phyloP scores from a whole-genome alignment of 2,888 invertebrate genomes.

The Sesia apiformis region DNA sequence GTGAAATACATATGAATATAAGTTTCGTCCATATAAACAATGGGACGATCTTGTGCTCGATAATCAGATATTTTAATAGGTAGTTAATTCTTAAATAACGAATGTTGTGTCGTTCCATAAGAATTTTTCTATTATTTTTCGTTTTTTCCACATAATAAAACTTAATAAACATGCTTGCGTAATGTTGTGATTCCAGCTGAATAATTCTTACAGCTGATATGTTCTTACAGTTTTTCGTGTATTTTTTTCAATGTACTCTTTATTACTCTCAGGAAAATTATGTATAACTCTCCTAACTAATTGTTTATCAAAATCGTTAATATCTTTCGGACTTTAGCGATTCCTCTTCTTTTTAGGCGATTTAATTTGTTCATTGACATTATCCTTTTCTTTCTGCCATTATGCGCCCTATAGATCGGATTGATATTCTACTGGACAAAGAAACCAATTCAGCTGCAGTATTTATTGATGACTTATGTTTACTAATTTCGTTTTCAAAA shows the following conservation, averaged over 20 bases:
- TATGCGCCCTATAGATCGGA: not conserved
- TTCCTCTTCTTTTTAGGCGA: not conserved
- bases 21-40: conserved; percentile 1
- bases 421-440: not conserved
- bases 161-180: not conserved
- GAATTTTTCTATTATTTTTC: not conserved
- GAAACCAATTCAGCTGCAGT: not conserved
- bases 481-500: not conserved
- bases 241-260: not conserved
- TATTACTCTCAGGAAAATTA: not conserved
- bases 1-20: not conserved
- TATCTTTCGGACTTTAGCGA: not conserved
- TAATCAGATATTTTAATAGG: conserved; percentile 6
- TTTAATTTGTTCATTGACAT: too few species aligned
- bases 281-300: not conserved
- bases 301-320: not conserved
- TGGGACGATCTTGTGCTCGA: conserved; percentile 6
- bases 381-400: too few species aligned
- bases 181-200: not conserved
- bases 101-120: not conserved
- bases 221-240: not conserved
- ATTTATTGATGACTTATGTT: not conserved
- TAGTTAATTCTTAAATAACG: not conserved
- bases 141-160: not conserved
- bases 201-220: not conserved